These are phyloP conservation scores for Carcina quercana DNA, from an alignment of 2,888 invertebrate genomes.

Conservation along the genomic window DNA sequence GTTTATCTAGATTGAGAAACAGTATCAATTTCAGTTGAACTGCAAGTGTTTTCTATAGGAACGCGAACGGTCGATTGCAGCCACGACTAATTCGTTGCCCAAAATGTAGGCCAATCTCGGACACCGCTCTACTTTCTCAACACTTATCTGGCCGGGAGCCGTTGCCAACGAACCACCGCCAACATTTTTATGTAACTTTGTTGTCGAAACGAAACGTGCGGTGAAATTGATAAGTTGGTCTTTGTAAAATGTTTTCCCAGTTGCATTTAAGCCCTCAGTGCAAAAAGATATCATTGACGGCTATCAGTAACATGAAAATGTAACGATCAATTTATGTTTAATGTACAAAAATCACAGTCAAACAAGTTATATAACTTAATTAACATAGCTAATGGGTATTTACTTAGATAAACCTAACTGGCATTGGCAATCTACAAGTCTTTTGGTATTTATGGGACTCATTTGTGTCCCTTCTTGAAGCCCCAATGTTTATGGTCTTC, in stretches of 20 bases:
- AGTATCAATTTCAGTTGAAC: slow-evolving; percentile 47
- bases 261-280: slow-evolving; percentile 1
- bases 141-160: slow-evolving; percentile 61
- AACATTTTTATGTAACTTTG: slow-evolving; percentile 66
- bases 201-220: slow-evolving; percentile 63
- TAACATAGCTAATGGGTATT: slow-evolving; percentile 29
- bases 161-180: slow-evolving; percentile 58
- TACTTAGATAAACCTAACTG: slow-evolving; percentile 44
- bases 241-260: slow-evolving; percentile 28
- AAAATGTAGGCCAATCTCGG: slow-evolving; percentile 65
- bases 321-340: slow-evolving; percentile 32
- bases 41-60: slow-evolving; percentile 55
- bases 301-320: slow-evolving; percentile 3
- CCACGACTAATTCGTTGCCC: slow-evolving; percentile 57
- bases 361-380: slow-evolving; percentile 28
- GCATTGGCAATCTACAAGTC: slow-evolving; percentile 27
- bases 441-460: slow-evolving; percentile 19
- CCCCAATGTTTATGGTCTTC: slow-evolving; percentile 89
- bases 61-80: slow-evolving; percentile 61
- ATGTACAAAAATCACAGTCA: slow-evolving; percentile 48
- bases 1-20: slow-evolving; percentile 37
- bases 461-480: slow-evolving; percentile 73
- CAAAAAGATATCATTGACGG: not conserved
- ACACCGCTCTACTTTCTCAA: slow-evolving; percentile 67
- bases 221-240: slow-evolving; percentile 49